Base-by-base conservation (phyloP, 1,140 invertebrate species). In the Calephelis nemesis region DNA sequence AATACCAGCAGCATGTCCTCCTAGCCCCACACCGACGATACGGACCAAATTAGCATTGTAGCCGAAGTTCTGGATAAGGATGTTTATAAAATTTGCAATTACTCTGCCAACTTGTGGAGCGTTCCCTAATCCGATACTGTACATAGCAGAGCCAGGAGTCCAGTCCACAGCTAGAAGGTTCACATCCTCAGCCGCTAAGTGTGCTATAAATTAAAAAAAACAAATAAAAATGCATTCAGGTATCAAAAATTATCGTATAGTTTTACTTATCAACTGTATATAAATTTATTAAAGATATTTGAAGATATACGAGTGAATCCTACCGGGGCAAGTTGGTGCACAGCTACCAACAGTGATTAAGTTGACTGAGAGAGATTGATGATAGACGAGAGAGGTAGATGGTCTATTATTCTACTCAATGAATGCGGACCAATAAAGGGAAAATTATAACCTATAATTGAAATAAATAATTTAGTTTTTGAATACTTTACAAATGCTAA, bases 131-230 rank as follows among this genome's bases (percentile, higher is more conserved):
- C 80, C 86, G 6, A 80, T 60, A 6, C 74, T 69, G 72, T 91
- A 88, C 30, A 76, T 68, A 5, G 30, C 7, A 0, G 84, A 70
- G 5, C 79, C 86, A 8, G 63, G 54, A 63, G 80, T 84, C 85
- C 85, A 90, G 75, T 90, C 88, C 1, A 90, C 77, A 6, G 85
- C 85, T n/a, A 90, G 63, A 0, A 90, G 50, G 67, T 90, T 88
- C 7, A 82, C 79, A 63, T 90, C 75, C 50, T 79, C 77, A 12
- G 71, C 77, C 0, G 19, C 10, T 0, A 87, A 70, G 62, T 81
- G 76, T 54, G 73, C 84, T 87, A 68, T 6, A 79, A 75, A 64
- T 64, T 64, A 5, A 63, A 15, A 47, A 11, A 8, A 15, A 19
- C 11, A 12, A 15, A 19, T 30, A 15, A 39, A 30, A 19, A 19